A percentile compares a stretch with the other conserved stretches of the same genome.
Evolutionary conservation across 2,113 vertebrate genomes (phyloP).

Genomic region (Cyphomyrus plagiostoma): DNA sequence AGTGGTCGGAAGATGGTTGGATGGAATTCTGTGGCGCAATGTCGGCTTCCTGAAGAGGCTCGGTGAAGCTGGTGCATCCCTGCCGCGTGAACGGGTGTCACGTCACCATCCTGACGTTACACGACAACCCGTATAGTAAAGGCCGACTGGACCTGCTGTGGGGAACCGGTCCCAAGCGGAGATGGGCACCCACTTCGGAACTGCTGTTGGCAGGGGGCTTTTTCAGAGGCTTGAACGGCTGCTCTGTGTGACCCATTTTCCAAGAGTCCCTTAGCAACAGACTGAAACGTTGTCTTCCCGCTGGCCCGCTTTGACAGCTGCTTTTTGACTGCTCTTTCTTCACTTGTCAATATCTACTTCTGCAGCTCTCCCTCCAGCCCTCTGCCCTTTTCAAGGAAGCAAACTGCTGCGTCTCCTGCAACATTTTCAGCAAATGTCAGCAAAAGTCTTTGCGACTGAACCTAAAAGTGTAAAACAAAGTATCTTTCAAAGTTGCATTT

Average conservation of each 20-base stretch:
- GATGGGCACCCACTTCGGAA: neutral
- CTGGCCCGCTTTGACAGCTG: neutral
- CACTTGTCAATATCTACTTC: slow-evolving; percentile 25
- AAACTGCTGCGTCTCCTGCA: neutral
- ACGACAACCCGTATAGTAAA: neutral
- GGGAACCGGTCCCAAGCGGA: neutral
- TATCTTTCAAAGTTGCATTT: neutral
- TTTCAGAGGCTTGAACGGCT: slow-evolving; percentile 10
- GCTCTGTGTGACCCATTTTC: slow-evolving; percentile 5
- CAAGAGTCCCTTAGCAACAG: slow-evolving; percentile 16
- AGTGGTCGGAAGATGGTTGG: neutral
- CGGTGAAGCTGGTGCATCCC: neutral
- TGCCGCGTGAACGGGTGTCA: neutral
- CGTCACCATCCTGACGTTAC: neutral
- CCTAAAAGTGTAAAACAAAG: neutral
- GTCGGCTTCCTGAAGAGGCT: neutral
- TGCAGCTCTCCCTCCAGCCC: neutral
- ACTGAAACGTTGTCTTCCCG: neutral
- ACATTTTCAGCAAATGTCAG: neutral
- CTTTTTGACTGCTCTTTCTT: slow-evolving; percentile 33
- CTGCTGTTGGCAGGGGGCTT: neutral
- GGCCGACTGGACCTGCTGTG: neutral
- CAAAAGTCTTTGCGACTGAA: neutral
- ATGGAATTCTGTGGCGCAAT: neutral
- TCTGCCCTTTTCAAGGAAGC: neutral